Evolutionary conservation across 2,888 invertebrate species (phyloP).

Genomic region (Epiblema foenella): DNA sequence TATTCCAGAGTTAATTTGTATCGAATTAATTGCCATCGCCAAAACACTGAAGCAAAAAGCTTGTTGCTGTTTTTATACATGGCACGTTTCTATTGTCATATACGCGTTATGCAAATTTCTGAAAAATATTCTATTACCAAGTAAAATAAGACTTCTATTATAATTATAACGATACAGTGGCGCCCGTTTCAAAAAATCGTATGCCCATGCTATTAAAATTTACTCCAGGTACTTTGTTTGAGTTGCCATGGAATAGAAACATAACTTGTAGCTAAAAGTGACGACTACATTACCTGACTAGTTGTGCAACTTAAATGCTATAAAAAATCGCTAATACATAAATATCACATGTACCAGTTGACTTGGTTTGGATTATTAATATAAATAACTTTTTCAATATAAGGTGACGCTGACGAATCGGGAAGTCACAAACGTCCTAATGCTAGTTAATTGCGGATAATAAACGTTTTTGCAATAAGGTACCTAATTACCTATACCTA

Average conservation of each 20-base stretch:
- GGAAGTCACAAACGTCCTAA: neutral
- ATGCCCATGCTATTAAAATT: neutral
- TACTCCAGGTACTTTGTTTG: neutral
- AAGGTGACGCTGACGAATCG: neutral
- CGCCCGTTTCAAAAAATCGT: neutral
- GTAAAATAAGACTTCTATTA: too few relatives aligned
- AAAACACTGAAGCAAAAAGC: too few relatives aligned
- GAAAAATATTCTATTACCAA: too few relatives aligned
- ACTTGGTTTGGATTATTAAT: neutral
- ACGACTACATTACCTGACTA: neutral
- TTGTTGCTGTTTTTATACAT: too few relatives aligned
- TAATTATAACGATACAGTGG: neutral
- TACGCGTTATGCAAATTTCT: too few relatives aligned
- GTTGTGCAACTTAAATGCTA: neutral
- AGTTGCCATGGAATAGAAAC: neutral
- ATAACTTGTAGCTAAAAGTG: neutral
- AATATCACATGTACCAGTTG: neutral
- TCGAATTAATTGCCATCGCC: too few relatives aligned
- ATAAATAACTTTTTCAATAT: neutral
- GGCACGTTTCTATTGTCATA: too few relatives aligned
- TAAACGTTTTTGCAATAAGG: neutral
- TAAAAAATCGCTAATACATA: neutral
- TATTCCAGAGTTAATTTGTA: too few relatives aligned
- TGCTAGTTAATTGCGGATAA: neutral
- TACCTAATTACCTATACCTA: neutral